Evolutionary conservation across 2,888 invertebrate species (phyloP).

Genomic region (Biston betularia): DNA sequence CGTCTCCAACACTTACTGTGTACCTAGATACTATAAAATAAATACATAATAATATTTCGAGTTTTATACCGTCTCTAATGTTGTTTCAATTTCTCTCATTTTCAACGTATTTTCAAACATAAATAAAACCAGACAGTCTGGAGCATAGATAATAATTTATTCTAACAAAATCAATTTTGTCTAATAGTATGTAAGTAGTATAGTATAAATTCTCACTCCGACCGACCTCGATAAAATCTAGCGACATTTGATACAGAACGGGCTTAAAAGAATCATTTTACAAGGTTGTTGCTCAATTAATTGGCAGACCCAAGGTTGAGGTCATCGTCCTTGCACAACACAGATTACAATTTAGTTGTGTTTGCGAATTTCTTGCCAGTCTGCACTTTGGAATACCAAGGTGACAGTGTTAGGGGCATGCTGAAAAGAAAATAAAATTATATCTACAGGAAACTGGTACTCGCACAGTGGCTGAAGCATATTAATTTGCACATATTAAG

Average conservation of each 20-base stretch:
- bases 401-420: no score
- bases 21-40: no score
- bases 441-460: background rate
- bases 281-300: constrained; percentile 71
- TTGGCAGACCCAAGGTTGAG: constrained; percentile 76
- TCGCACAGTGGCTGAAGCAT: no score
- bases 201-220: background rate
- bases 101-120: background rate
- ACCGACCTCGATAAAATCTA: constrained; percentile 13
- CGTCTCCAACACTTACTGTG: no score
- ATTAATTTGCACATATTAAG: no score
- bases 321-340: constrained; percentile 72
- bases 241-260: constrained; percentile 10
- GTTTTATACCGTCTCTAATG: no score
- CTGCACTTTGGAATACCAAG: background rate
- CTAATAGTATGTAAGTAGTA: background rate
- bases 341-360: constrained; percentile 42
- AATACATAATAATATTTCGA: no score
- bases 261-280: constrained; percentile 10
- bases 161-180: background rate
- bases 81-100: no score
- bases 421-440: background rate
- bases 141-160: background rate
- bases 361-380: background rate
- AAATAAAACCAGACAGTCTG: background rate